Conservation (phyloP, 2,797 vertebrate genomes). For the Hyperoplus lanceolatus region DNA sequence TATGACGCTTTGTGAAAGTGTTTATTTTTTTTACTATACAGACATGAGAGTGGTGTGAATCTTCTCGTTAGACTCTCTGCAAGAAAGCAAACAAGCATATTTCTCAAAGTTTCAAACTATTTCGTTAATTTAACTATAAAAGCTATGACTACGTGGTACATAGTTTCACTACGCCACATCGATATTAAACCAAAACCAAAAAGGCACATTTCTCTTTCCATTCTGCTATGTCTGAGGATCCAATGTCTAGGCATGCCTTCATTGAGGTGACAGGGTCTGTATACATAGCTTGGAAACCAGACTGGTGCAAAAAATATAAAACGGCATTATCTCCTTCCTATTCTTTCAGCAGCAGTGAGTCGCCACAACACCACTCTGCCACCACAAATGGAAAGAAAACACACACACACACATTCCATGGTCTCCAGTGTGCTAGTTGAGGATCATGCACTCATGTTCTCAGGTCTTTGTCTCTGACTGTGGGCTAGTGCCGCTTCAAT, state of each 20-base stretch:
- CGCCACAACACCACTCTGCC: constrained; percentile 11
- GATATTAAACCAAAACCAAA: not conserved
- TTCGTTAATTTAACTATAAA: not conserved
- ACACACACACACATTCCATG: constrained; percentile 50
- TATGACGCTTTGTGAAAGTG: no score
- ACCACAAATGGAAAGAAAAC: constrained; percentile 24
- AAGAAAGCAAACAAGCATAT: not conserved
- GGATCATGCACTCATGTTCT: constrained; percentile 72
- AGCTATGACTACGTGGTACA: not conserved
- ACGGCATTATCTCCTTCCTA: constrained; percentile 38
- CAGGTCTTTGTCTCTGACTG: constrained; percentile 79
- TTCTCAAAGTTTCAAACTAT: not conserved
- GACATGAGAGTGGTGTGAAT: not conserved
- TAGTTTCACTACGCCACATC: not conserved
- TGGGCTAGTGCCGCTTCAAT: constrained; percentile 73
- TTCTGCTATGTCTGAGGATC: not conserved
- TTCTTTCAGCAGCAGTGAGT: constrained; percentile 38
- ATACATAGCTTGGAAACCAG: constrained; percentile 18
- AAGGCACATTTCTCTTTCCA: not conserved
- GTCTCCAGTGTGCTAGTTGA: constrained; percentile 68
- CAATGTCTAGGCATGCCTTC: not conserved
- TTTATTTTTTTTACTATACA: not conserved
- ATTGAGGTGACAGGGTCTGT: constrained; percentile 13
- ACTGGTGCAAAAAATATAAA: constrained; percentile 27
- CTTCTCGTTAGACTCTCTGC: not conserved